phyloP scores from a whole-genome alignment of 2,113 vertebrate species.

The Pituophis catenifer region DNA sequence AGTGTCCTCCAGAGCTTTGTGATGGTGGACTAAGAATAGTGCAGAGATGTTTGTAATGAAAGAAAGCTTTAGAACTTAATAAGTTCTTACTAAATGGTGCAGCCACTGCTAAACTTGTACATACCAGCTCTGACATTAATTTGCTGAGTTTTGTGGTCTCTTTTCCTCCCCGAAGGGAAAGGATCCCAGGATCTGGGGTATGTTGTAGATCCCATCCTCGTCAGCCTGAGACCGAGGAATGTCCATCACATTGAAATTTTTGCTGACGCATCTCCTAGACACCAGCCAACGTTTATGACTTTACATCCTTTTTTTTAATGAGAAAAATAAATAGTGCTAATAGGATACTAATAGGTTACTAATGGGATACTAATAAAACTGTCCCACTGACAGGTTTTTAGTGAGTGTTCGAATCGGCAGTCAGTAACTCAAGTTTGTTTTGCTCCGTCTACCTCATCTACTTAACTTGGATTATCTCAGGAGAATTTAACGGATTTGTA shows the following conservation, averaged over 20 bases:
- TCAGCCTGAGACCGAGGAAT: not conserved
- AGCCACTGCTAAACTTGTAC: too few species aligned
- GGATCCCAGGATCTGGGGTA: not conserved
- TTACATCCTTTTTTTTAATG: not conserved
- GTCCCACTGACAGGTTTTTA: not conserved
- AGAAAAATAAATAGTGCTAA: not conserved
- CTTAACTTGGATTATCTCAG: not conserved
- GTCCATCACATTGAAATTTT: accelerated
- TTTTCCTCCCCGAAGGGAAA: accelerated
- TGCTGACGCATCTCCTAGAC: not conserved
- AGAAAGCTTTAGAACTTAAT: too few species aligned
- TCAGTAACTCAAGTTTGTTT: not conserved
- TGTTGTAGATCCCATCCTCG: too few species aligned
- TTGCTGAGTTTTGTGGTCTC: not conserved
- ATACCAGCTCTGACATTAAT: not conserved
- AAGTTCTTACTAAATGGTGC: not conserved
- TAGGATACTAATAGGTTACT: too few species aligned
- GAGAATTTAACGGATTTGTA: not conserved
- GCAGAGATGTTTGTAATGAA: not conserved
- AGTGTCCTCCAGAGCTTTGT: not conserved
- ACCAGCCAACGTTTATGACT: not conserved
- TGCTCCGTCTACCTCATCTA: not conserved
- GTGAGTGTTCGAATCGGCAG: not conserved
- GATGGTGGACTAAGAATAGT: not conserved
- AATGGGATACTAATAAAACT: not conserved